These are phyloP conservation scores for Mythimna lalbum DNA, from an alignment of 2,888 invertebrate species.

Conservation along the genomic window DNA sequence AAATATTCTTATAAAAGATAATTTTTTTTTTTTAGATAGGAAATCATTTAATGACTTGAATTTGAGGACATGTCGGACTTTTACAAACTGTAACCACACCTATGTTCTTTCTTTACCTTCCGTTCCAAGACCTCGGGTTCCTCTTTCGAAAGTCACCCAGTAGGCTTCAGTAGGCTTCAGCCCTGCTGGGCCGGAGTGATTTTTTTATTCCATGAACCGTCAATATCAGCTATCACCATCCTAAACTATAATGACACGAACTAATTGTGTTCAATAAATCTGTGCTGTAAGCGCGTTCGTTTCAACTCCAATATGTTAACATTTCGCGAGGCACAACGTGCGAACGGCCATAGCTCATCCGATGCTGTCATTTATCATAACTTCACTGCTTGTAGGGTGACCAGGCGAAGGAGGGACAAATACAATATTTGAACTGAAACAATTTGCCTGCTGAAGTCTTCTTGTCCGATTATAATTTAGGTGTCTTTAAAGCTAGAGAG, in stretches of 20 bases:
- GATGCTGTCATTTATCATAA: constrained; percentile 63
- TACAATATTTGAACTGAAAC: neutral
- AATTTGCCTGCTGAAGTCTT: neutral
- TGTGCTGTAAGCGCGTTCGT: constrained; percentile 34
- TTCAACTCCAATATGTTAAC: constrained; percentile 66
- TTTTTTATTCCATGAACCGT: no score
- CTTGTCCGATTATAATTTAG: no score
- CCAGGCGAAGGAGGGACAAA: constrained; percentile 8
- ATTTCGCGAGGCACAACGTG: constrained; percentile 65
- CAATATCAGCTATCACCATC: constrained; percentile 27
- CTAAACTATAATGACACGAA: constrained; percentile 45
- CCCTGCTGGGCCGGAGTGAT: no score
- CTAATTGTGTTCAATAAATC: constrained; percentile 59
- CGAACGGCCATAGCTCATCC: constrained; percentile 65
- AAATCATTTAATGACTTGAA: no score
- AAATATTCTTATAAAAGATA: neutral
- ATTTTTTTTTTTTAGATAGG: no score
- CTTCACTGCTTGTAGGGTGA: constrained; percentile 50
- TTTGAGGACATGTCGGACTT: no score
- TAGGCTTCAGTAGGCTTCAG: no score
- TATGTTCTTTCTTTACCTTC: no score
- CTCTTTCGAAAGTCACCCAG: no score
- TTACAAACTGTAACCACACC: no score
- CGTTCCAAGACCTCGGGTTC: no score
- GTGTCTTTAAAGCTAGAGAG: no score